Evolutionary conservation across 2,888 invertebrate species (phyloP), one percentile per base, ranked within the genome.

Genomic region (Nemapogon koenigi): DNA sequence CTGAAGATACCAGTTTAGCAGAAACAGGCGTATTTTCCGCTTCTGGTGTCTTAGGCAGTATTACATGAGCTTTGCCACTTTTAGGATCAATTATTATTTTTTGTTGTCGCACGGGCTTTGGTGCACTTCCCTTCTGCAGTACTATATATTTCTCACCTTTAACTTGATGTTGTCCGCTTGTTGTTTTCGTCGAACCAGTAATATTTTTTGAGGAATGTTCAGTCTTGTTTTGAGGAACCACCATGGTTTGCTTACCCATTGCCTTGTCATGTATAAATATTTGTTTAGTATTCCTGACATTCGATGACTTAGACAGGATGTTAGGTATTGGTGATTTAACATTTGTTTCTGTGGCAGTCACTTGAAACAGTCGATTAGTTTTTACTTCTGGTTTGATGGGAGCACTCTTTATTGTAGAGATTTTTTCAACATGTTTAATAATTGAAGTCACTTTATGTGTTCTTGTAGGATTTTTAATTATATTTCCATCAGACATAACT

Each of bases 11-110:
- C 25, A 78, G 51, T 48, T 73, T 75, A 1, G 76, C 76, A 27
- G 70, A 64, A 45, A 78, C 59, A 35, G 69, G 56, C 53, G 72
- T 66, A 48, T 59, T 67, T 27, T 69, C 66, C 33, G 57, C 41
- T 2, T 56, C 40, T 4, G 70, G 72, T 4, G 61, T 46, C 48
- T 75, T 75, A 2, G 66, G 51, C 0, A 76, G 58, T 3, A 76
- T 55, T 37, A 79, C 64, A 42, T 75, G 78, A 4, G 78, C 71
- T 50, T 79, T 75, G 1, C 75, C 76, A 17, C 73, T 73, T 52
- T 69, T 73, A 7, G 75, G 78, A 44, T 75, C 76, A 30, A 75
- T 68, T 28, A 80, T 76, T 32, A 81, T 73, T 49, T 81, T 73
- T 44, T 81, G 71, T 4, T 71, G 67, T 36, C 75, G 63, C 45